Evolutionary conservation across 1,140 invertebrate genomes (phyloP), one percentile per base, ranked within the genome.

Genomic region (Thaumatotibia leucotreta): DNA sequence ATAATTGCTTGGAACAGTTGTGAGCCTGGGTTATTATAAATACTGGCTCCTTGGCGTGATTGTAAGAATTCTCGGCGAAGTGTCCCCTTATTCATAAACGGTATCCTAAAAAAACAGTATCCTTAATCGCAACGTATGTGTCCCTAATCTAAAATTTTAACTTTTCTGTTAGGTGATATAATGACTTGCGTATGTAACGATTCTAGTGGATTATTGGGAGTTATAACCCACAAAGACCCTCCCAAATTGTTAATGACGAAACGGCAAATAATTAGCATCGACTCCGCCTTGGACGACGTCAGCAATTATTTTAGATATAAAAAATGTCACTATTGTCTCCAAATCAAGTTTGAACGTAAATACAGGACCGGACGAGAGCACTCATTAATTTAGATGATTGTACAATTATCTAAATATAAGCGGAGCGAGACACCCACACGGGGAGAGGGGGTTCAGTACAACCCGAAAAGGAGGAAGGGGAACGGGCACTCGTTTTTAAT

Each of bases 341-440:
- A 66, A 68, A 75, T 72, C 69, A 69, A 74, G 70, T 72, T 79
- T 79, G 81, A 80, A 87, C 79, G 82, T 76, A 84, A 85, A 90
- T 88, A 83, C 80, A 83, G 83, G 67, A 79, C 84, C 85, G 86
- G 85, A 89, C 86, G 82, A 85, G 80, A 88, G 75, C 77, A 82
- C 86, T 91, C 88, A 88, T 91, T 91, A 91, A 91, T 89, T 91
- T 89, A 89, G 86, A 89, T 91, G 88, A 91, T 91, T 91, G 86
- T 91, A 91, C 88, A 91, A 91, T 91, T 91, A 91, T 91, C 88
- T 91, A 91, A 91, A 91, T 88, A 89, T 91, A 91, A 91, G 86
- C 88, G 84, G 77, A 86, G 84, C 82, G 84, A 88, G 85, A 86
- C 85, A 80, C 80, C 82, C 82, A 84, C 82, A 80, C 78, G 80